Percentiles rank a stretch among this genome's conserved stretches.
These are phyloP conservation scores for Plebejus anna DNA, from an alignment of 2,888 invertebrate species.

Conservation along the genomic window DNA sequence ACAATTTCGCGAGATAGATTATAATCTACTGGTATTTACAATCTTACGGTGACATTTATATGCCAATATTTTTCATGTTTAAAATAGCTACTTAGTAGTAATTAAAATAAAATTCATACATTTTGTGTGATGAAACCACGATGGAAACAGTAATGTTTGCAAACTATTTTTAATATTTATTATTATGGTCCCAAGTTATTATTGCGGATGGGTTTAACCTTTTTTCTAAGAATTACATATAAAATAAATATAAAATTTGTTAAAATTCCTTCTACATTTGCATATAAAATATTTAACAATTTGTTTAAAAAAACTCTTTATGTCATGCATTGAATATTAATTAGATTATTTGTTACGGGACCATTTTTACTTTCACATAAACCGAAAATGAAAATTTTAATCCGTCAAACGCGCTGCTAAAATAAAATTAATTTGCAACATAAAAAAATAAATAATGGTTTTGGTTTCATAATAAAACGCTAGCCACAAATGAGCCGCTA, in stretches of 20 bases:
- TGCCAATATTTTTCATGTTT: not conserved
- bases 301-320: not conserved
- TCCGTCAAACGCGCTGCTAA: not conserved
- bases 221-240: too few species aligned
- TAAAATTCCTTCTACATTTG: not conserved
- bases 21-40: too few species aligned
- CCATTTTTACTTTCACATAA: not conserved
- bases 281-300: not conserved
- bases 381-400: not conserved
- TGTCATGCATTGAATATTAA: not conserved
- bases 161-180: not conserved
- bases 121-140: not conserved
- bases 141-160: not conserved
- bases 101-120: not conserved
- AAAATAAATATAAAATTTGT: too few species aligned
- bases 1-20: too few species aligned
- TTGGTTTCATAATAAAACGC: slow-evolving; percentile 14
- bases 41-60: too few species aligned
- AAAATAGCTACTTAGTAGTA: not conserved
- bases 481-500: slow-evolving; percentile 20
- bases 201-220: slow-evolving; percentile 19
- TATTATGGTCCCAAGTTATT: slow-evolving; percentile 29
- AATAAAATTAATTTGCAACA: not conserved
- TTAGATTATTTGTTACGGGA: not conserved
- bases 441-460: not conserved